Evolutionary conservation across 2,797 vertebrate genomes (phyloP).

Genomic region (Corythornis leucogaster): DNA sequence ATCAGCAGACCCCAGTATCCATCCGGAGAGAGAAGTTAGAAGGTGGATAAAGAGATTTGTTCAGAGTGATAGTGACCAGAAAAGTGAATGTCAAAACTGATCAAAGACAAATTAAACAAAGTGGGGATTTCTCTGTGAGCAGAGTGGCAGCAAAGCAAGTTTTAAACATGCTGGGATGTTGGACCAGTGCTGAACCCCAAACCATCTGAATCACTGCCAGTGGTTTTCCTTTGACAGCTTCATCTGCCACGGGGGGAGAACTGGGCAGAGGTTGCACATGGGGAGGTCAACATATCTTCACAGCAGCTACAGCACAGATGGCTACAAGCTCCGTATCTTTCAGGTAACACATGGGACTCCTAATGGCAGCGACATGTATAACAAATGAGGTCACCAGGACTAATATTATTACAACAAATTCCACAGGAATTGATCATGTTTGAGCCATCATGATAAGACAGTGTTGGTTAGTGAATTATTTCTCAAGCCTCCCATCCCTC

Average conservation of each 20-base stretch:
- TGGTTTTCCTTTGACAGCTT: background rate
- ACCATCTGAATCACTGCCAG: background rate
- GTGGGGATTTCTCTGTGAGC: background rate
- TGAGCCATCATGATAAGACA: slow-evolving; percentile 19
- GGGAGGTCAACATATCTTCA: background rate
- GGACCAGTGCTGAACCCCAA: background rate
- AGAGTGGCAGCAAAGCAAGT: background rate
- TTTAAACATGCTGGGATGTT: background rate
- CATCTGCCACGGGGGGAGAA: background rate
- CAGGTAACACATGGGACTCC: background rate
- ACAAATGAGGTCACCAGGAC: slow-evolving; percentile 33
- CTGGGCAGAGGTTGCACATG: background rate
- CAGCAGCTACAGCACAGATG: slow-evolving; percentile 13
- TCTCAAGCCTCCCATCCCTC: background rate
- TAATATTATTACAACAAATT: slow-evolving; percentile 52
- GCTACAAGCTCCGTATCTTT: background rate
- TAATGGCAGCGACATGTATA: background rate
- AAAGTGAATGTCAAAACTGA: background rate
- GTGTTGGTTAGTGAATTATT: background rate
- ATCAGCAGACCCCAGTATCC: background rate
- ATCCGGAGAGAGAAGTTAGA: background rate
- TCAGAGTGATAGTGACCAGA: background rate
- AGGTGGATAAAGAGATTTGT: background rate
- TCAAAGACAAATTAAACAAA: background rate
- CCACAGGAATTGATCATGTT: slow-evolving; percentile 37